A percentile compares a stretch with the other conserved stretches of the same genome.
phyloP scores from a whole-genome alignment of 2,797 vertebrate genomes.

The Philypnodon macrostomus region DNA sequence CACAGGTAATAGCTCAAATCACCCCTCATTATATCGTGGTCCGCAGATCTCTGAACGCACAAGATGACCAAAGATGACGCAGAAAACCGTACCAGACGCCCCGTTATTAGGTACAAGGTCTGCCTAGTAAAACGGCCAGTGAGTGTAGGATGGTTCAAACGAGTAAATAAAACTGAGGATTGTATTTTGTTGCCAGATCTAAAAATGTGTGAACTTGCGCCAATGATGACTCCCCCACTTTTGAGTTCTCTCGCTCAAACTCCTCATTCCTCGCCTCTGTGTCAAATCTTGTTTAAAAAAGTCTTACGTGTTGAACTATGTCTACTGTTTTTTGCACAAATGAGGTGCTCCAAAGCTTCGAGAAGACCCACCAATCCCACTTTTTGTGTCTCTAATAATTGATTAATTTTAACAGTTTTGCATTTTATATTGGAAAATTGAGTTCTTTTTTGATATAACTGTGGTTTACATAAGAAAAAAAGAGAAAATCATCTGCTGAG shows the following conservation, averaged over 20 bases:
- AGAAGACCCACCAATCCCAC: conserved; percentile 44
- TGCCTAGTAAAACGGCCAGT: too few relatives aligned
- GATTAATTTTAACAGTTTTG: conserved; percentile 69
- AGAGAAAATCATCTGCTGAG: conserved; percentile 72
- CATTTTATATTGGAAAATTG: conserved; percentile 71
- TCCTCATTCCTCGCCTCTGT: conserved; percentile 62
- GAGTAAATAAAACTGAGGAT: conserved; percentile 37
- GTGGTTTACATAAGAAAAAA: conserved; percentile 69
- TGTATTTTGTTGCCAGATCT: conserved; percentile 46
- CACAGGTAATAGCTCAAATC: too few relatives aligned
- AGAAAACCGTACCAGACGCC: too few relatives aligned
- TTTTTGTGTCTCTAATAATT: conserved; percentile 38
- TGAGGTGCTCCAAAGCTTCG: conserved; percentile 65
- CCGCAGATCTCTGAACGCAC: too few relatives aligned
- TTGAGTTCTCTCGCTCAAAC: conserved; percentile 55
- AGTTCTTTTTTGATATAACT: conserved; percentile 74
- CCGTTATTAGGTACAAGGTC: too few relatives aligned
- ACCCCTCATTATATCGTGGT: too few relatives aligned
- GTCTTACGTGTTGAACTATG: conserved; percentile 41
- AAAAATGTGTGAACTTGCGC: conserved; percentile 56
- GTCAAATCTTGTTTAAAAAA: conserved; percentile 49
- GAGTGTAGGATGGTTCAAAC: conserved; percentile 23
- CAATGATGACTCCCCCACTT: conserved; percentile 41
- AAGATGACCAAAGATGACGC: too few relatives aligned
- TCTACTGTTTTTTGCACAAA: conserved; percentile 57